Percentiles rank a stretch among this genome's conserved stretches.
Conservation (phyloP, 2,888 invertebrate genomes). For the Willowsia nigromaculata region DNA sequence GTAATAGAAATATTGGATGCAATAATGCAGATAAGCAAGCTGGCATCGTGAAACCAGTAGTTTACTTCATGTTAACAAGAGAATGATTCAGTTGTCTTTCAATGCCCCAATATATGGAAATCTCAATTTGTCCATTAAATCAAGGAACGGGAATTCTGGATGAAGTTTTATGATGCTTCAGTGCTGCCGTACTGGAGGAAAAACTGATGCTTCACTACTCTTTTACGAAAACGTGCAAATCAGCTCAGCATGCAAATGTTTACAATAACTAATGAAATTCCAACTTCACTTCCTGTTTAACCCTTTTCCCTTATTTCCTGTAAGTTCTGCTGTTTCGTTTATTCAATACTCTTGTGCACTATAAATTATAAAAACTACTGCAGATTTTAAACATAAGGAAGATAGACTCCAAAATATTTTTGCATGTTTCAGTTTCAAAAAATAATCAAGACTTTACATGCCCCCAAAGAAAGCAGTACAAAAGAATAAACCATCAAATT, state of each 20-base stretch:
- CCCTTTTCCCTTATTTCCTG: too few relatives aligned
- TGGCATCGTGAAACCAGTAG: neutral
- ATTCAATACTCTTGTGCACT: too few relatives aligned
- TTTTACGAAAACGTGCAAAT: neutral
- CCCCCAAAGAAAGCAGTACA: too few relatives aligned
- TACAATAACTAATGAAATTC: neutral
- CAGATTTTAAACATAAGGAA: too few relatives aligned
- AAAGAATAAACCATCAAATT: too few relatives aligned
- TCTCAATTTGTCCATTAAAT: neutral
- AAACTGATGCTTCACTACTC: neutral
- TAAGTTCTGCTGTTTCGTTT: too few relatives aligned
- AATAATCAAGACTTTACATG: too few relatives aligned
- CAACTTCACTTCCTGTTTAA: neutral
- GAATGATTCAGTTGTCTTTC: neutral
- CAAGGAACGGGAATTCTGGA: neutral
- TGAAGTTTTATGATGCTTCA: neutral
- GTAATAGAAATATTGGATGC: neutral
- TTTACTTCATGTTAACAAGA: neutral
- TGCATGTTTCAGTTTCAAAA: too few relatives aligned
- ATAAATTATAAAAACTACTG: too few relatives aligned
- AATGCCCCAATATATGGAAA: conserved; percentile 24
- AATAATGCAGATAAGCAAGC: neutral
- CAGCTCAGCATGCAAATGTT: neutral
- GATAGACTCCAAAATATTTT: too few relatives aligned
- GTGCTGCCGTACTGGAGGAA: neutral